Percentiles rank a stretch among this genome's conserved stretches.
Evolutionary conservation across 2,113 vertebrate species (phyloP).

Genomic region (Gadus macrocephalus): DNA sequence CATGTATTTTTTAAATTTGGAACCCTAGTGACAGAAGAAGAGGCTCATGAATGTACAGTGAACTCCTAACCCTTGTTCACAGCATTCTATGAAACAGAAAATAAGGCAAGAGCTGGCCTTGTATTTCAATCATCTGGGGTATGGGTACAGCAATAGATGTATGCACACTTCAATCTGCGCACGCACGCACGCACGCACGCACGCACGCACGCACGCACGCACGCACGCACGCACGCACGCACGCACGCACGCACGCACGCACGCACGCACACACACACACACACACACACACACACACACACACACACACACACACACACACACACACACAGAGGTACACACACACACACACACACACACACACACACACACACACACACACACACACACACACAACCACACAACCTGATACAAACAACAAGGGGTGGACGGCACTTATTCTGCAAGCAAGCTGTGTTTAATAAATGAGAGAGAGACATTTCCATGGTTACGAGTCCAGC

Average conservation of each 20-base stretch:
- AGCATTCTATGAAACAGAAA: slow-evolving; percentile 10
- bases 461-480: slow-evolving; percentile 43
- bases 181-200: background rate
- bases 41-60: slow-evolving; percentile 40
- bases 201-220: background rate
- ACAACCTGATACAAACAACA: slow-evolving; percentile 6
- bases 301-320: background rate
- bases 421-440: slow-evolving; percentile 13
- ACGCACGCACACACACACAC: slow-evolving; percentile 15
- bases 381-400: slow-evolving; percentile 13
- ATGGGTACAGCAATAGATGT: background rate
- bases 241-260: slow-evolving; percentile 5
- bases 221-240: too few relatives aligned
- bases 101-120: slow-evolving; percentile 30
- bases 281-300: slow-evolving; percentile 10
- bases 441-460: slow-evolving; percentile 36
- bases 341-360: slow-evolving; percentile 8
- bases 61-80: slow-evolving; percentile 3
- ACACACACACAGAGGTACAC: too few relatives aligned
- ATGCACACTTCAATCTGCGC: background rate
- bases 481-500: slow-evolving; percentile 70
- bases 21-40: background rate
- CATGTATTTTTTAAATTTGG: too few relatives aligned
- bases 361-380: slow-evolving; percentile 16
- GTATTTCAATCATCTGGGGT: slow-evolving; percentile 34